Evolutionary conservation across 2,113 vertebrate species (phyloP).

Genomic region (Pelusios castaneus): DNA sequence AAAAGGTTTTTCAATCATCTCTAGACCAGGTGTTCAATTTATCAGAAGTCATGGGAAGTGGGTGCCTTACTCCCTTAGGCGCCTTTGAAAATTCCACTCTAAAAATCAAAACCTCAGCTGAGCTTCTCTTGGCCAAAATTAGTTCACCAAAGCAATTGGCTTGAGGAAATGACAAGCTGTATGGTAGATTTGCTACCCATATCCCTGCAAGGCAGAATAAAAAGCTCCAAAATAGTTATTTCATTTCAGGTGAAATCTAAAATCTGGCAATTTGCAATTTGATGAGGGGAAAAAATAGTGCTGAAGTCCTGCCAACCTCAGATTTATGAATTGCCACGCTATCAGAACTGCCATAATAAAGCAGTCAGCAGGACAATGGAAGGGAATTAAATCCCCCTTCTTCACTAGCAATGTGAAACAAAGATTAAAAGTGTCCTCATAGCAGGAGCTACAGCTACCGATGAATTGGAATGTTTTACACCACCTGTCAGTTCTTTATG

Average conservation of each 20-base stretch:
- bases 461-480: background rate
- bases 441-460: background rate
- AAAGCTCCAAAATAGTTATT: background rate
- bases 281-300: background rate
- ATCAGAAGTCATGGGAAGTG: background rate
- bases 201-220: background rate
- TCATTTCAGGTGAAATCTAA: background rate
- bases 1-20: background rate
- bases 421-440: background rate
- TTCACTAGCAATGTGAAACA: background rate
- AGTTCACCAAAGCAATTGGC: background rate
- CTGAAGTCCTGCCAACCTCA: background rate
- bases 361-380: background rate
- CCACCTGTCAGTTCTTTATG: background rate
- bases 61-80: background rate
- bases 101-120: conserved; percentile 28
- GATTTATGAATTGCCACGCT: background rate
- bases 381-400: background rate
- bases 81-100: background rate
- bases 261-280: background rate
- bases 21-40: background rate
- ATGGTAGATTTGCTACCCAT: background rate
- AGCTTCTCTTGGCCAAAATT: background rate
- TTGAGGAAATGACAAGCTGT: background rate
- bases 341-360: background rate